A percentile compares a stretch with the other conserved stretches of the same genome.
phyloP scores from a whole-genome alignment of 2,113 vertebrate genomes.

The Dipodomys ordii region DNA sequence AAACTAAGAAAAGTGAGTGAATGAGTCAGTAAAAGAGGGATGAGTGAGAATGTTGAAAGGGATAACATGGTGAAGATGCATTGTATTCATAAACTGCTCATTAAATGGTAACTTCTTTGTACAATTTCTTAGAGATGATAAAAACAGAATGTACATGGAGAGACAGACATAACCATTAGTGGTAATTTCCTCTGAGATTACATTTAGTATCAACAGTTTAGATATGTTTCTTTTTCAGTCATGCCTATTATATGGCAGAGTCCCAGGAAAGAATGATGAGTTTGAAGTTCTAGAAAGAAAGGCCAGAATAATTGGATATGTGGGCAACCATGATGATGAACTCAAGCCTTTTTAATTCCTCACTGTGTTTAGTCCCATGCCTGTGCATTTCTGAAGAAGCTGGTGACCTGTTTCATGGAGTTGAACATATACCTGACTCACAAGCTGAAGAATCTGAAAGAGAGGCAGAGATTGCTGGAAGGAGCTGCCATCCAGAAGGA shows the following conservation, averaged over 20 bases:
- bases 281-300: not conserved
- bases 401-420: not conserved
- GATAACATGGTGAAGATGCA: too few species aligned
- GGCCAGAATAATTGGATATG: fast-evolving
- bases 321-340: not conserved
- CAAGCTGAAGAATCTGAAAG: not conserved
- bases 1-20: too few species aligned
- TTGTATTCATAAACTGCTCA: too few species aligned
- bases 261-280: not conserved
- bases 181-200: not conserved
- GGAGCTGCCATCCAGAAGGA: fast-evolving
- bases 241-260: not conserved
- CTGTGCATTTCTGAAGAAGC: not conserved
- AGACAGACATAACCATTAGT: not conserved
- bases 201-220: not conserved
- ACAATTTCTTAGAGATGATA: too few species aligned
- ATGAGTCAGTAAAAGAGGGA: too few species aligned
- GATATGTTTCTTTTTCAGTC: not conserved
- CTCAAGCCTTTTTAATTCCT: not conserved
- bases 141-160: not conserved
- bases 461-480: not conserved
- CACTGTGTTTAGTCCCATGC: not conserved
- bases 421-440: not conserved
- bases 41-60: too few species aligned
- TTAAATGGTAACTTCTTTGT: too few species aligned